Percentiles rank a stretch among this genome's conserved stretches.
Conservation (phyloP, 2,888 invertebrate species). For the Reticulitermes lucifugus region DNA sequence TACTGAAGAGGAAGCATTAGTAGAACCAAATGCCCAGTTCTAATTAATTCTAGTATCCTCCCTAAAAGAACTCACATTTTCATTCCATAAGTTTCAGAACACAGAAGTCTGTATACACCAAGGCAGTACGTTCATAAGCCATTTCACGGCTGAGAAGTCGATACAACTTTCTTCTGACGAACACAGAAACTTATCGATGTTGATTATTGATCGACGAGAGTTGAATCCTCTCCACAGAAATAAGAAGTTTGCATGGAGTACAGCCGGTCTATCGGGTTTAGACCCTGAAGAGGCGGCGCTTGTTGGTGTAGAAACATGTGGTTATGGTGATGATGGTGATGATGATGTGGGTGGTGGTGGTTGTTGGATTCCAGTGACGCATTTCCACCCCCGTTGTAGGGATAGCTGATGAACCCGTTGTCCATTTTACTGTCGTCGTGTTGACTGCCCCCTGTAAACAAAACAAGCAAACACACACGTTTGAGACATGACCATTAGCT, state of each 20-base stretch:
- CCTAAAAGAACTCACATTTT: too few species aligned
- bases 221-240: conserved; percentile 69
- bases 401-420: conserved; percentile 59
- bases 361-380: conserved; percentile 40
- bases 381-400: conserved; percentile 48
- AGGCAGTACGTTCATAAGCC: too few species aligned
- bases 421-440: conserved; percentile 57
- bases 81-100: too few species aligned
- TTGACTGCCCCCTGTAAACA: conserved; percentile 25
- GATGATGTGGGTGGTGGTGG: conserved; percentile 32
- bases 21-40: too few species aligned
- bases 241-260: conserved; percentile 76
- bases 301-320: conserved; percentile 47
- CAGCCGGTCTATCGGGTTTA: conserved; percentile 69
- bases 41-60: too few species aligned
- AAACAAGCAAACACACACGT: conserved; percentile 7
- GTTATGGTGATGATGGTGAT: conserved; percentile 57
- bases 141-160: too few species aligned
- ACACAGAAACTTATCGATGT: too few species aligned
- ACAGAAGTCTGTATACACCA: too few species aligned
- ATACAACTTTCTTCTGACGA: too few species aligned
- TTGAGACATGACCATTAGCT: not conserved
- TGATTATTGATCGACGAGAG: conserved; percentile 49
- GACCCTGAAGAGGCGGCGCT: conserved; percentile 42
- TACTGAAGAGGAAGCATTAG: too few species aligned